Evolutionary conservation across 2,113 vertebrate species (phyloP), one percentile per base, ranked within the genome.

Genomic region (Globicephala melas): DNA sequence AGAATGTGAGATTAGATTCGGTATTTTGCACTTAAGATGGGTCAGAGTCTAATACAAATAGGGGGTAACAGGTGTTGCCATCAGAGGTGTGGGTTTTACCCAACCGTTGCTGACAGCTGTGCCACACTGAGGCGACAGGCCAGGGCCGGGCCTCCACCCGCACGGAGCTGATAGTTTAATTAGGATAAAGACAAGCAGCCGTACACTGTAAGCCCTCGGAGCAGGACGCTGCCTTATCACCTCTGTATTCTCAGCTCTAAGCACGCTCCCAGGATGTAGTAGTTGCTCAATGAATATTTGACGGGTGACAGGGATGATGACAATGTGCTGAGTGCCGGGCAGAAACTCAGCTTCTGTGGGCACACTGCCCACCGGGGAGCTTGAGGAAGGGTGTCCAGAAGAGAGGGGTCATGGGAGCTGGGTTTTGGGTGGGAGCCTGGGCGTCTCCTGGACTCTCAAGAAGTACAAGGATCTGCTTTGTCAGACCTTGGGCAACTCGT

Each of bases 321-420:
- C 33, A 11, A 0, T 0, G 0, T 8, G 41, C 55, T 3, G 33
- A 65, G 70, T 11, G 33, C 67, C 4, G 1, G 8, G 6, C 25
- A 25, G 41, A 55, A 26, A 20, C 36, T 26, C 25, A 68, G 74
- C 47, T 31, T 62, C 38, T 33, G 9, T 13, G 8, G 73, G 73
- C 14, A 3, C 1, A 0, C 65, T 89, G 14, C 18, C 14, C 47
- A 36, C 68, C 10, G 6, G 20, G 74, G 38, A 14, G 3, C 71
- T 21, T 18, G 58, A 58, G 89, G 15, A 65, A 70, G 38, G 28
- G 23, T 36, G 50, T 87, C 47, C 15, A 31, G 68, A 55, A 20
- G 17, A 15, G 13, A 31, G 13, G 55, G 31, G 63, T 36, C 6
- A 0, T 4, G 15, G 50, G 67, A 65, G 81, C 67, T 33, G 50